These are phyloP conservation scores for Alouatta palliata DNA, from an alignment of 2,113 vertebrate species.

Conservation along the genomic window DNA sequence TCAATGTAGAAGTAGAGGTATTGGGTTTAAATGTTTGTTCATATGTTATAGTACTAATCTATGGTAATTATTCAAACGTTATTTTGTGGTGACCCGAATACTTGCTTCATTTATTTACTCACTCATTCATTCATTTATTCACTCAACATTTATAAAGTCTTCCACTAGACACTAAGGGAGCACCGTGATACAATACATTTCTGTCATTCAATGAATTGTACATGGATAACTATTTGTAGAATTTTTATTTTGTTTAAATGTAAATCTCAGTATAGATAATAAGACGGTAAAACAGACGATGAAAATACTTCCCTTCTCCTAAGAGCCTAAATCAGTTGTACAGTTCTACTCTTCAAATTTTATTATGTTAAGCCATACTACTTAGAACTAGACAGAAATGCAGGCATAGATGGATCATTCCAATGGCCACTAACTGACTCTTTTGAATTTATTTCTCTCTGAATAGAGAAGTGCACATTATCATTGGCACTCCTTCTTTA, in stretches of 20 bases:
- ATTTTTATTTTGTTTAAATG: constrained; percentile 63
- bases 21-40: constrained; percentile 40
- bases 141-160: constrained; percentile 12
- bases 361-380: constrained; percentile 48
- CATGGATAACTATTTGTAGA: constrained; percentile 30
- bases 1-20: constrained; percentile 1
- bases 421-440: constrained; percentile 38
- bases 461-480: constrained; percentile 54
- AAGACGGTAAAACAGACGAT: not conserved
- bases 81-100: not conserved
- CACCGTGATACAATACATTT: not conserved
- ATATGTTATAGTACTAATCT: constrained; percentile 41
- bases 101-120: not conserved
- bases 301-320: constrained; percentile 48
- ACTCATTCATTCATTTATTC: constrained; percentile 26
- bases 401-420: constrained; percentile 38
- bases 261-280: constrained; percentile 17
- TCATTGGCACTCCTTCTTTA: constrained; percentile 55
- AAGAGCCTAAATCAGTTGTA: constrained; percentile 33
- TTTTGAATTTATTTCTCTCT: constrained; percentile 57
- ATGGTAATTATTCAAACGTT: constrained; percentile 33
- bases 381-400: constrained; percentile 46
- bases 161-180: not conserved
- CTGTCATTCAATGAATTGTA: not conserved
- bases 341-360: constrained; percentile 45